Evolutionary conservation across 2,797 vertebrate genomes (phyloP).

Genomic region (Phataginus tricuspis): DNA sequence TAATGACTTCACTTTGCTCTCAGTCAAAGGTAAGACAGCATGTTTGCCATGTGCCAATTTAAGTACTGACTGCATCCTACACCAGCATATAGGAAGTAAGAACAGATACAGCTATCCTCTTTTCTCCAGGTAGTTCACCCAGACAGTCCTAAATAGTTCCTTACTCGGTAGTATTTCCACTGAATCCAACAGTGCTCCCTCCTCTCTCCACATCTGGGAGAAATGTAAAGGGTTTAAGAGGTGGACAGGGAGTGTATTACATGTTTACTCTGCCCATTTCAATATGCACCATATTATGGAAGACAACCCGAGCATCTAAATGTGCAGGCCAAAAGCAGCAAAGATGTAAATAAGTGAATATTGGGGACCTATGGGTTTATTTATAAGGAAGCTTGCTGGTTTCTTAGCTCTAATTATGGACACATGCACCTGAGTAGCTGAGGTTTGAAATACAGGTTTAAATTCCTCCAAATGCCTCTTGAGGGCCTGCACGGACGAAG

Average conservation of each 20-base stretch:
- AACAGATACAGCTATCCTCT: background rate
- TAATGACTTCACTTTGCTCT: background rate
- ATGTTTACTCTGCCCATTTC: background rate
- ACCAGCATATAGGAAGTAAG: background rate
- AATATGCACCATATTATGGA: background rate
- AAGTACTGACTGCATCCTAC: background rate
- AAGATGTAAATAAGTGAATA: background rate
- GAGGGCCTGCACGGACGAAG: background rate
- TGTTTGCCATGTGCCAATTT: background rate
- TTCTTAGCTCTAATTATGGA: background rate
- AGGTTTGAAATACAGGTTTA: background rate
- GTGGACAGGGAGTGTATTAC: background rate
- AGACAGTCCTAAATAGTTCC: background rate
- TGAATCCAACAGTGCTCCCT: background rate
- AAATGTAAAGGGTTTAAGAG: background rate
- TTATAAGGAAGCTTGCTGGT: background rate
- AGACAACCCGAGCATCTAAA: background rate
- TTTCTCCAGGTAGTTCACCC: background rate
- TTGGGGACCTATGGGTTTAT: rapidly evolving
- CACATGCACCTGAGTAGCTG: background rate
- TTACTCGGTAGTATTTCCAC: background rate
- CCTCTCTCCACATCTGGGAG: background rate
- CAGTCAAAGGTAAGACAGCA: background rate
- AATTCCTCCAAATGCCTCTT: background rate
- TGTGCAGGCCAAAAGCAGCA: background rate